These are phyloP conservation scores for Callopanchax toddi DNA, from an alignment of 2,113 vertebrate genomes.

Conservation along the genomic window DNA sequence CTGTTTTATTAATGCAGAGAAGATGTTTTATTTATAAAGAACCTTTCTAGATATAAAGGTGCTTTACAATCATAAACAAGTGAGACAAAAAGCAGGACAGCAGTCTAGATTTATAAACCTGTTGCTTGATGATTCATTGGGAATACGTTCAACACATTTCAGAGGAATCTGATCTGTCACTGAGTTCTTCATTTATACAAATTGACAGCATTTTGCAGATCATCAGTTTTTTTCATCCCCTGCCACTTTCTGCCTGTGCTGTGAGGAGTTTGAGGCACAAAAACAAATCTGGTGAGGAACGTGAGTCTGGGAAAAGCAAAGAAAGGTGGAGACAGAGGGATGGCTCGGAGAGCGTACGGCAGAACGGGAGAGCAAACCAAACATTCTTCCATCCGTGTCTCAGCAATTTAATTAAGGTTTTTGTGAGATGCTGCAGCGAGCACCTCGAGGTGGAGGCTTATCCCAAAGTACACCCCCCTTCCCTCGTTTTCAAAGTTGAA, in stretches of 20 bases:
- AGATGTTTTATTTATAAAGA: too few species aligned
- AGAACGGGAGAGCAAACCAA: constrained; percentile 74
- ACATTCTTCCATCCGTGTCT: constrained; percentile 89
- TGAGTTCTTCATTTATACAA: constrained; percentile 12
- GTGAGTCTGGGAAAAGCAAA: constrained; percentile 77
- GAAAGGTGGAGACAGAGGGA: constrained; percentile 49
- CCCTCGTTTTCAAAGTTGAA: constrained; percentile 43
- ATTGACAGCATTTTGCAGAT: not conserved
- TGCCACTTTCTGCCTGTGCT: not conserved
- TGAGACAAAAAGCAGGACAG: too few species aligned
- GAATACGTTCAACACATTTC: not conserved
- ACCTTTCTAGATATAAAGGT: too few species aligned
- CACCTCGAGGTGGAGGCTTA: constrained; percentile 69
- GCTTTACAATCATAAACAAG: too few species aligned
- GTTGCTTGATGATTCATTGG: not conserved
- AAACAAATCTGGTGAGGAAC: constrained; percentile 23
- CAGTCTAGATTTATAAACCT: not conserved
- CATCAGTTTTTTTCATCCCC: too few species aligned
- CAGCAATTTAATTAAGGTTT: constrained; percentile 91
- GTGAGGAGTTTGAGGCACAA: constrained; percentile 9
- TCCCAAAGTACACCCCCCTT: constrained; percentile 17
- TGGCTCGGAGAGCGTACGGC: constrained; percentile 16
- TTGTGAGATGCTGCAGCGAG: constrained; percentile 70
- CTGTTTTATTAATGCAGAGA: too few species aligned
- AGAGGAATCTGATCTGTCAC: not conserved